These are phyloP conservation scores for Protomyctophum bolini DNA, from an alignment of 2,113 vertebrate species.

Conservation along the genomic window DNA sequence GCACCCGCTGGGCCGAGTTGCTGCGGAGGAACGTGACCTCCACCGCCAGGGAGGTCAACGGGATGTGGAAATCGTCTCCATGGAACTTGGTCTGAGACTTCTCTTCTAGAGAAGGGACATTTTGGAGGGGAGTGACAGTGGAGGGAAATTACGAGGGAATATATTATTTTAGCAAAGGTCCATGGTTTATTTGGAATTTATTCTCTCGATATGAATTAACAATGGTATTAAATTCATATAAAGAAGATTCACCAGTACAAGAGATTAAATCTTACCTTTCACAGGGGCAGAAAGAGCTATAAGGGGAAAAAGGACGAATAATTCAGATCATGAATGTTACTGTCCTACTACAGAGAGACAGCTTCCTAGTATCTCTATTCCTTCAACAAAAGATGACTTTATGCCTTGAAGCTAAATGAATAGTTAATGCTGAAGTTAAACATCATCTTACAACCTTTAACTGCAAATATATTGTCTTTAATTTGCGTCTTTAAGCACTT, in stretches of 20 bases:
- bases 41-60: slow-evolving; percentile 21
- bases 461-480: slow-evolving; percentile 3
- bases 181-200: too few relatives aligned
- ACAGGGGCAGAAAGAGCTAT: slow-evolving; percentile 63
- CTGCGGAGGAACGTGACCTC: slow-evolving; percentile 69
- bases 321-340: too few relatives aligned
- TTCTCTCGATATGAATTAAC: too few relatives aligned
- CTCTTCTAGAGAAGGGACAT: slow-evolving; percentile 37
- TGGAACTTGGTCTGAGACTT: slow-evolving; percentile 55
- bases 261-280: slow-evolving; percentile 60
- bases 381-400: background rate
- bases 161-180: too few relatives aligned
- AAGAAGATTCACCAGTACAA: too few relatives aligned
- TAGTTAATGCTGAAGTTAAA: too few relatives aligned
- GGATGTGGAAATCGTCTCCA: slow-evolving; percentile 75
- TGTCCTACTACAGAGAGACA: too few relatives aligned
- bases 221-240: too few relatives aligned
- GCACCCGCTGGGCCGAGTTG: background rate
- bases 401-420: background rate
- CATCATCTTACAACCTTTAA: background rate
- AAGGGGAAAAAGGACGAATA: slow-evolving; percentile 9
- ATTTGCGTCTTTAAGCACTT: too few relatives aligned
- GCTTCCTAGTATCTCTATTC: too few relatives aligned
- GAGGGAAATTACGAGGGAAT: background rate
- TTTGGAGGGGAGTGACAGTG: background rate